Conservation (phyloP, 2,888 invertebrate genomes). For the Oxytorus armatus region DNA sequence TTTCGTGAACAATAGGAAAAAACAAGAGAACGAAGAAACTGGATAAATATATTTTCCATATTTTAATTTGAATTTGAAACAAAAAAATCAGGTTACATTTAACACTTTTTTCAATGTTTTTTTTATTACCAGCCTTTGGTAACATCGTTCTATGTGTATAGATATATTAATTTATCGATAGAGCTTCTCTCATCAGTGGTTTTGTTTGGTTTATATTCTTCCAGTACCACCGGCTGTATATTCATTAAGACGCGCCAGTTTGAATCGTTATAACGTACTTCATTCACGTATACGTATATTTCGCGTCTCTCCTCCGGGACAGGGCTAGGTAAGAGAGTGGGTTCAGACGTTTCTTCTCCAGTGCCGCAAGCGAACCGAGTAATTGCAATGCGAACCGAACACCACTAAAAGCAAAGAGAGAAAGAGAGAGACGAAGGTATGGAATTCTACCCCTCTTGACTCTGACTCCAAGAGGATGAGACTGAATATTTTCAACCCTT, state of each 20-base stretch:
- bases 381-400: slow-evolving; percentile 61
- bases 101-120: too few relatives aligned
- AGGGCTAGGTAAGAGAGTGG: slow-evolving; percentile 18
- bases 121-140: too few relatives aligned
- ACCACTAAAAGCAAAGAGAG: slow-evolving; percentile 31
- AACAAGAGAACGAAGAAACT: too few relatives aligned
- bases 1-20: too few relatives aligned
- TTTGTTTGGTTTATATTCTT: slow-evolving; percentile 49
- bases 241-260: slow-evolving; percentile 62
- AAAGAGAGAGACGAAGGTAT: slow-evolving; percentile 28
- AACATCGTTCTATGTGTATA: slow-evolving; percentile 6
- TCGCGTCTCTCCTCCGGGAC: slow-evolving; percentile 15
- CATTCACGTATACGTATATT: slow-evolving; percentile 47
- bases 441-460: slow-evolving; percentile 47
- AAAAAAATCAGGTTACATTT: too few relatives aligned
- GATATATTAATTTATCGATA: slow-evolving; percentile 9
- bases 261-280: slow-evolving; percentile 58
- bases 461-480: slow-evolving; percentile 32
- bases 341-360: slow-evolving; percentile 57
- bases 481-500: slow-evolving; percentile 38
- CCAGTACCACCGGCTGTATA: slow-evolving; percentile 34
- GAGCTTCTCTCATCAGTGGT: slow-evolving; percentile 43
- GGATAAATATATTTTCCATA: too few relatives aligned
- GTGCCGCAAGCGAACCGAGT: slow-evolving; percentile 57
- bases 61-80: too few relatives aligned